Evolutionary conservation across 2,113 vertebrate species (phyloP).

Genomic region (Propithecus coquereli): DNA sequence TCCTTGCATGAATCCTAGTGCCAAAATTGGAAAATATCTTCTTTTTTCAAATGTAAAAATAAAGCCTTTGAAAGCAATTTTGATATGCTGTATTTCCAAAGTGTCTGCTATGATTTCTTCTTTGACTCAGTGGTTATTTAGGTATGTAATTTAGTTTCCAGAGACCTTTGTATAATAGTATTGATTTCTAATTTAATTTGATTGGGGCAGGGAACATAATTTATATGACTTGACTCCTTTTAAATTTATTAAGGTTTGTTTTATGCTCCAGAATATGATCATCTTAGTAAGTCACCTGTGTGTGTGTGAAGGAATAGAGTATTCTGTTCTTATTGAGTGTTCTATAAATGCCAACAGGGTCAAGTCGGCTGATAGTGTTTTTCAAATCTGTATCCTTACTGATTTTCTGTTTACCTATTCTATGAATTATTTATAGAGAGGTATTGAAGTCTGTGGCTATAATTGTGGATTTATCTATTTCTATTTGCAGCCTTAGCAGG

Average conservation of each 20-base stretch:
- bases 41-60: background rate
- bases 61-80: background rate
- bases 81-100: background rate
- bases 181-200: background rate
- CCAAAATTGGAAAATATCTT: background rate
- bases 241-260: background rate
- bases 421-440: background rate
- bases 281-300: background rate
- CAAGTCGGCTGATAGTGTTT: background rate
- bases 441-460: background rate
- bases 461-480: background rate
- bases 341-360: background rate
- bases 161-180: background rate
- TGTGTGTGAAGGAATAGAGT: background rate
- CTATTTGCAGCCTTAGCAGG: background rate
- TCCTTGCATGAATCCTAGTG: background rate
- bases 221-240: background rate
- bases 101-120: background rate
- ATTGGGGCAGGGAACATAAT: background rate
- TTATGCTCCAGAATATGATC: background rate
- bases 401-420: background rate
- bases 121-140: background rate
- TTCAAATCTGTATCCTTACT: background rate
- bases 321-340: background rate
- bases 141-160: background rate